Conservation (phyloP, 2,797 vertebrate species). For the Karalla daura region DNA sequence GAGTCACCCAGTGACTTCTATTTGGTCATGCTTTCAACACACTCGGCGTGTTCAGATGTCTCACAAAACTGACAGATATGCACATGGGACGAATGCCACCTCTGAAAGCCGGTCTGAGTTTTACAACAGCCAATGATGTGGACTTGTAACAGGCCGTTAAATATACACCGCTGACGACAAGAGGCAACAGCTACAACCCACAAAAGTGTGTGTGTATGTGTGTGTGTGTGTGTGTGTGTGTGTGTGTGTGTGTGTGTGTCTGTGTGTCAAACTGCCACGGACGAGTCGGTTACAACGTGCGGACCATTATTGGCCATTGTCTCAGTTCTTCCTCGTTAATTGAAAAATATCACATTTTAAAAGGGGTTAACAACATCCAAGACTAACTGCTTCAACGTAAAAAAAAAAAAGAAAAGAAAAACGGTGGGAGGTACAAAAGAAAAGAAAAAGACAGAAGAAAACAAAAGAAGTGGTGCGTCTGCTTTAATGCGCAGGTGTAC, state of each 20-base stretch:
- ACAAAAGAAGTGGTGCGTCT: constrained; percentile 82
- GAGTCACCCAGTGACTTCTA: constrained; percentile 80
- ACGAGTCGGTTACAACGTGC: constrained; percentile 69
- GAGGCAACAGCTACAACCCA: constrained; percentile 84
- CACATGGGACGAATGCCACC: constrained; percentile 83
- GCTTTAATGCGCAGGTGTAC: constrained; percentile 89
- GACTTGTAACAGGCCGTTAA: constrained; percentile 86
- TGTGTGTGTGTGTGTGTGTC: too few relatives aligned
- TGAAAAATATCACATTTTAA: constrained; percentile 73
- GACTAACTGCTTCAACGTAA: constrained; percentile 79
- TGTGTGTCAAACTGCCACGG: constrained; percentile 84
- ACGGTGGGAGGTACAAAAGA: constrained; percentile 55
- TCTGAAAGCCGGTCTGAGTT: constrained; percentile 82
- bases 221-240: too few relatives aligned
- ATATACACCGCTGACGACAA: constrained; percentile 82
- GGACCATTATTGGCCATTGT: constrained; percentile 69
- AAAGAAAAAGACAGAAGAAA: constrained; percentile 51
- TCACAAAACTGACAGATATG: constrained; percentile 84
- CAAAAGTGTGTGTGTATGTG: too few relatives aligned
- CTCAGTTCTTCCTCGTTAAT: constrained; percentile 65
- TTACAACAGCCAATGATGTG: constrained; percentile 78
- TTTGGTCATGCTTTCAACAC: constrained; percentile 89
- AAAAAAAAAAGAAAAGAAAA: constrained; percentile 51
- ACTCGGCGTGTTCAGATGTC: constrained; percentile 71
- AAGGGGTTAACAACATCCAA: constrained; percentile 82